Percentiles rank a stretch among this genome's conserved stretches.
These are phyloP conservation scores for Dioctria rufipes DNA, from an alignment of 2,888 invertebrate species.

Conservation along the genomic window DNA sequence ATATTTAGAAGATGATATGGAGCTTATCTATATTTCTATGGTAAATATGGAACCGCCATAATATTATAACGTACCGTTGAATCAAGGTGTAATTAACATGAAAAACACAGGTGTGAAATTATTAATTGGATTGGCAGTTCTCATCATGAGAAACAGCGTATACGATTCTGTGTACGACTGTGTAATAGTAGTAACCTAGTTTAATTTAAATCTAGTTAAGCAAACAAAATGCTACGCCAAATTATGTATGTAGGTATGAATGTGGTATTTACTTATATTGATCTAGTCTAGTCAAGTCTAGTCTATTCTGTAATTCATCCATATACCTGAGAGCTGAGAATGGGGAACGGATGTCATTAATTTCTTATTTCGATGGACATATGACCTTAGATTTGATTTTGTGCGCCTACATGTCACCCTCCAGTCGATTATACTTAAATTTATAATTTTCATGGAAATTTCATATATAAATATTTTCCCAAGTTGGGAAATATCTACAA, in stretches of 20 bases:
- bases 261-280: too few species aligned
- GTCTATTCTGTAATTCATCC: too few species aligned
- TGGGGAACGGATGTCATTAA: constrained; percentile 46
- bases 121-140: constrained; percentile 39
- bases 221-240: background rate
- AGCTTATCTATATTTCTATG: too few species aligned
- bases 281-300: too few species aligned
- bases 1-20: background rate
- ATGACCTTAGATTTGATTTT: constrained; percentile 40
- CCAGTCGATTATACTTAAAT: background rate
- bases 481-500: constrained; percentile 15
- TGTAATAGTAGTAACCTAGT: constrained; percentile 23
- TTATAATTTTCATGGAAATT: constrained; percentile 37
- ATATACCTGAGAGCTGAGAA: background rate
- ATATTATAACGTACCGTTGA: background rate
- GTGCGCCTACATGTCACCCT: constrained; percentile 16
- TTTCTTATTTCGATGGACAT: constrained; percentile 39
- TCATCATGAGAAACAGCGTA: background rate
- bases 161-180: background rate
- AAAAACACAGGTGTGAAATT: background rate
- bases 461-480: background rate
- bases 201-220: constrained; percentile 1
- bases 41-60: too few species aligned
- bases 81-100: background rate
- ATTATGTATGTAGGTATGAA: too few species aligned